Evolutionary conservation across 2,797 vertebrate genomes (phyloP).

Genomic region (Coilia nasus): DNA sequence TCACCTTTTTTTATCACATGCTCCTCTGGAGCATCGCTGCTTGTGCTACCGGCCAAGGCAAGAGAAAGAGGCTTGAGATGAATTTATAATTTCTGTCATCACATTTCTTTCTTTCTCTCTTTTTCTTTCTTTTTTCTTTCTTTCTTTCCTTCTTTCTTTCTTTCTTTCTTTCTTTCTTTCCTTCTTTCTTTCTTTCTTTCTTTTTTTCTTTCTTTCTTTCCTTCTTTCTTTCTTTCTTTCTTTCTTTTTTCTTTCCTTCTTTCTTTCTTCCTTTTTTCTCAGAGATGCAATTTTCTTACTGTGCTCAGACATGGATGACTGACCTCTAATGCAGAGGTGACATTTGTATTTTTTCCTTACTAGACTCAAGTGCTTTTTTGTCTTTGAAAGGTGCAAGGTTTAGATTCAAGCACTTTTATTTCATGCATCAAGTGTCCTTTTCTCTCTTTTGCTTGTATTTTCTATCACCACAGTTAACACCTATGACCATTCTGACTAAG

Average conservation of each 20-base stretch:
- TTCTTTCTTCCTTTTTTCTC: slow-evolving; percentile 4
- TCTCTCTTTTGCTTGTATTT: slow-evolving; percentile 34
- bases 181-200: neutral
- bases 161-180: neutral
- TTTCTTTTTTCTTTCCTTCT: neutral
- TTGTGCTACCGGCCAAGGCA: slow-evolving; percentile 16
- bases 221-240: neutral
- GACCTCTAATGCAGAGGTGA: slow-evolving; percentile 17
- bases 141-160: neutral
- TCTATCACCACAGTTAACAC: neutral
- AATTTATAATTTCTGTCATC: slow-evolving; percentile 41
- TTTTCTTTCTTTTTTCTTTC: slow-evolving; percentile 24
- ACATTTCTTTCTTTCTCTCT: slow-evolving; percentile 4
- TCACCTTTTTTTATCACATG: neutral
- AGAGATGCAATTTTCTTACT: slow-evolving; percentile 7
- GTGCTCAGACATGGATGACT: slow-evolving; percentile 4
- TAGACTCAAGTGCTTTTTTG: slow-evolving; percentile 63
- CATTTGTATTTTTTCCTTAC: slow-evolving; percentile 20
- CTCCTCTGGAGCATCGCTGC: neutral
- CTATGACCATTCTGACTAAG: neutral
- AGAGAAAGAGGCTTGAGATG: slow-evolving; percentile 37
- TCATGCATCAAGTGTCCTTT: slow-evolving; percentile 72
- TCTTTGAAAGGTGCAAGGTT: slow-evolving; percentile 31
- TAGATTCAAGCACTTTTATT: slow-evolving; percentile 56
- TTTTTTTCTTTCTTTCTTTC: neutral